Base-by-base conservation (phyloP, 2,888 invertebrate genomes). In the Noctua janthe region DNA sequence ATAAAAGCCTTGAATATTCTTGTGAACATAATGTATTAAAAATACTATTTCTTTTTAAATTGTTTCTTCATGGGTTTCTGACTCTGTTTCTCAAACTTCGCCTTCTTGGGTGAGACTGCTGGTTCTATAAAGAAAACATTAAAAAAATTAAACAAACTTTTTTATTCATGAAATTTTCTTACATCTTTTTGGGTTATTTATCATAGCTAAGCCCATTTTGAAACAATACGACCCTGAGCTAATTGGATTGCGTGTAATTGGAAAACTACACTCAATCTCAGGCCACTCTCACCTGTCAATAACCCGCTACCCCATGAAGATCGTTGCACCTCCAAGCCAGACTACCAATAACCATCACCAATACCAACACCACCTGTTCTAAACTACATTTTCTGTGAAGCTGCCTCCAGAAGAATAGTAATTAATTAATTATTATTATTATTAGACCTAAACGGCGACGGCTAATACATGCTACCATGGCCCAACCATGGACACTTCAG, bases 1-100 rank as follows among this genome's bases (percentile, higher is more conserved):
- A 69, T 84, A 13, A 81, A 39, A 64, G 20, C 10, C 56, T 66
- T 47, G 1, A 47, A 62, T 71, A 59, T 47, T 43, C 20, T 7
- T 70, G 39, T 56, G 62, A 74, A 59, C 23, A 62, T 71, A 20
- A 10, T 83, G n/a, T 87, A 74, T 67, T 79, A 71, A 78, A 54
- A 59, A 74, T 70, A 76, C 47, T 80, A 89, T 78, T 94, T 95
- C 91, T 94, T 96, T 83, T 96, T 96, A 78, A 95, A 94, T 78
- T 94, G 94, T 88, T 95, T 96, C 82, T 94, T 94, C 74, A 92
- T 85, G 3, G 94, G 86, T 81, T 93, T 94, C 76, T 94, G 93
- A 71, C 91, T 90, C 88, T 94, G 93, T 83, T 95, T 96, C 81
- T 95, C 96, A 87, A 96, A 96, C 82, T 95, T 96, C 0, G 92